Conservation (phyloP, 2,888 invertebrate genomes). For the Antheraea yamamai region DNA sequence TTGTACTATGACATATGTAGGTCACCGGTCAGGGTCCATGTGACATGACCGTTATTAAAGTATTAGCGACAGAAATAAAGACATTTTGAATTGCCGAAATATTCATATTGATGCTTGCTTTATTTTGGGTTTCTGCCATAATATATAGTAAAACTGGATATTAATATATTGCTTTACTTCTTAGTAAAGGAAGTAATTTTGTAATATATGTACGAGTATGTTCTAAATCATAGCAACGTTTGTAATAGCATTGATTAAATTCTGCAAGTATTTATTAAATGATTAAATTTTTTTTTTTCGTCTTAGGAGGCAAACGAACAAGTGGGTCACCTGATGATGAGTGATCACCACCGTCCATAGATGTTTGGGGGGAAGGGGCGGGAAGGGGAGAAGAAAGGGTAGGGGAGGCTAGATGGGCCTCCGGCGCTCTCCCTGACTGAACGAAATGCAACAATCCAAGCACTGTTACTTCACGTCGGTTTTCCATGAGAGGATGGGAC, state of each 20-base stretch:
- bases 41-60: constrained; percentile 14
- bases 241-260: background rate
- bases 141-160: background rate
- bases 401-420: too few relatives aligned
- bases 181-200: background rate
- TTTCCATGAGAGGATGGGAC: too few relatives aligned
- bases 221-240: background rate
- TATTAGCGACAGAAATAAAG: background rate
- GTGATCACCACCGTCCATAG: too few relatives aligned
- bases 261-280: background rate
- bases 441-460: too few relatives aligned
- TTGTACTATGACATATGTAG: background rate
- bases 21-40: constrained; percentile 1
- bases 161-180: background rate
- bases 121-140: background rate
- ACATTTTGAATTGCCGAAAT: background rate
- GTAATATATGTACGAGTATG: background rate
- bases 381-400: too few relatives aligned
- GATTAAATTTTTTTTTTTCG: too few relatives aligned
- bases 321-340: too few relatives aligned
- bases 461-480: too few relatives aligned
- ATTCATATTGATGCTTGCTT: background rate
- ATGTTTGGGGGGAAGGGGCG: too few relatives aligned
- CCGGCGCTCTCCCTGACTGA: too few relatives aligned
- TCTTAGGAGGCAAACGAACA: too few relatives aligned